A percentile compares a stretch with the other conserved stretches of the same genome.
Evolutionary conservation across 1,140 invertebrate species (phyloP).

Genomic region (Pinna nobilis): DNA sequence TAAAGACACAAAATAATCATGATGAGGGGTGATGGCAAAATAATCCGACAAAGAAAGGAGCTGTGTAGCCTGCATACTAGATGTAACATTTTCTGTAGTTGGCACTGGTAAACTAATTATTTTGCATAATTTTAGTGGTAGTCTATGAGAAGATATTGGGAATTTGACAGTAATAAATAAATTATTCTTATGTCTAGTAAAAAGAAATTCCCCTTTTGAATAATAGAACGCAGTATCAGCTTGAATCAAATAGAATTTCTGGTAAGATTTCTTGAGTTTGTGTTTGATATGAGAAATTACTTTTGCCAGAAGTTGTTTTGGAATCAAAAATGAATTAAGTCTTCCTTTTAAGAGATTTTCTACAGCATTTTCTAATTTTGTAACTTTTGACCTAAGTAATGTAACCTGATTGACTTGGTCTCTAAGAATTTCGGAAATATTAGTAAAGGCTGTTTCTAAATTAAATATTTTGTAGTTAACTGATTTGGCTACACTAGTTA

Average conservation of each 20-base stretch:
- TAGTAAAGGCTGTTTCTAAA: no score
- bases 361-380: background rate
- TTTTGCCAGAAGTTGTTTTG: background rate
- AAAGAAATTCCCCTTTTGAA: constrained; percentile 1
- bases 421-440: no score
- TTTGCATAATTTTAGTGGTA: background rate
- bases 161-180: constrained; percentile 1
- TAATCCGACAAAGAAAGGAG: background rate
- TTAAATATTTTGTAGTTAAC: no score
- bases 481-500: no score
- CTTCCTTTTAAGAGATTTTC: constrained; percentile 1
- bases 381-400: no score
- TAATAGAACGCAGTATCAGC: background rate
- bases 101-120: background rate
- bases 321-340: background rate
- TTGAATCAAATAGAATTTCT: background rate
- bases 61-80: no score
- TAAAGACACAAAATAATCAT: background rate
- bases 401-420: no score
- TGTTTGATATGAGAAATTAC: background rate
- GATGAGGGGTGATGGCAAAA: constrained; percentile 1
- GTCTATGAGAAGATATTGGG: background rate
- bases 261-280: constrained; percentile 1
- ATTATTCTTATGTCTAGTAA: background rate
- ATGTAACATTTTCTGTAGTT: background rate